Conservation (phyloP, 2,888 invertebrate species). For the Agonum fuliginosum region DNA sequence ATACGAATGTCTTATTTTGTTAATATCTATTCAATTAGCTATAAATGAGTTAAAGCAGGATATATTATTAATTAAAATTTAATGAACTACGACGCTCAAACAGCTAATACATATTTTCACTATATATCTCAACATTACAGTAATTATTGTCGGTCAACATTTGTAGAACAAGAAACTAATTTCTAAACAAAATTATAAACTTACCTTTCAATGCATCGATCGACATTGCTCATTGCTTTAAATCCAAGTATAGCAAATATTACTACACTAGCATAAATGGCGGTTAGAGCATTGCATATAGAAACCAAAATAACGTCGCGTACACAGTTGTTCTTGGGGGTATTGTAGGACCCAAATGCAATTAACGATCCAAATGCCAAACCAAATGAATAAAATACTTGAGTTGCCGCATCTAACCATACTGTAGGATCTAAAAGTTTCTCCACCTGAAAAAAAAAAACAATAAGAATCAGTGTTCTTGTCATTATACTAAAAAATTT, state of each 20-base stretch:
- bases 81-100: no score
- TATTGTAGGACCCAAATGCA: slow-evolving; percentile 96
- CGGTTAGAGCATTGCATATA: slow-evolving; percentile 93
- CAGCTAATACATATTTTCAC: no score
- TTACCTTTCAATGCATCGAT: slow-evolving; percentile 86
- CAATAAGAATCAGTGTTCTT: background rate
- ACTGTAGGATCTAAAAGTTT: slow-evolving; percentile 91
- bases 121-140: no score
- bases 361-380: slow-evolving; percentile 96
- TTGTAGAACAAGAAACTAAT: no score
- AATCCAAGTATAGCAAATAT: slow-evolving; percentile 97
- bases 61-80: no score
- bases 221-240: slow-evolving; percentile 94
- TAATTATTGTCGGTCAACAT: no score
- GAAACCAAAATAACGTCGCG: slow-evolving; percentile 93
- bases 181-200: slow-evolving; percentile 66
- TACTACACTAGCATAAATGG: slow-evolving; percentile 95
- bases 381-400: slow-evolving; percentile 97
- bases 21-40: no score
- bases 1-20: no score
- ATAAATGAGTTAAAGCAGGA: no score
- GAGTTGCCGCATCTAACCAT: slow-evolving; percentile 97
- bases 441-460: slow-evolving; percentile 79
- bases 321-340: slow-evolving; percentile 95
- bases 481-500: background rate